These are phyloP conservation scores for Aphelenchoides besseyi DNA, from an alignment of 1,140 invertebrate species.

Conservation along the genomic window DNA sequence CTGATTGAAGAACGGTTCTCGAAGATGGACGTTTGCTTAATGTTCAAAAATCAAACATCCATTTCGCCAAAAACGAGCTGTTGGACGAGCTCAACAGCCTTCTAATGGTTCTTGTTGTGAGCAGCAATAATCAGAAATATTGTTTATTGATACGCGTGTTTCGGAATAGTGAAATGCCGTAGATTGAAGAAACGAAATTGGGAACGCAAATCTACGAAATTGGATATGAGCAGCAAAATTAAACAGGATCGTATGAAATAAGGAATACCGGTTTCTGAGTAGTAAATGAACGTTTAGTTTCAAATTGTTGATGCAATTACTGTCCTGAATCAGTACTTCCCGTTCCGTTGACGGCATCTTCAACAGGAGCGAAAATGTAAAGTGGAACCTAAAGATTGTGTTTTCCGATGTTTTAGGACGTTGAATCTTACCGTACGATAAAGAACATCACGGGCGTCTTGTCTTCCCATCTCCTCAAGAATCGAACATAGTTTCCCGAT, in stretches of 20 bases:
- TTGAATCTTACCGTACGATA: constrained; percentile 59
- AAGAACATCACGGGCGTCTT: constrained; percentile 66
- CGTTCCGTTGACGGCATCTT: constrained; percentile 5
- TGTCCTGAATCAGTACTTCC: not conserved
- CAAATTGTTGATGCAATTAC: no score
- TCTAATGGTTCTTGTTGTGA: no score
- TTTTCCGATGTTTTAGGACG: not conserved
- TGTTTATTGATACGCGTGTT: not conserved
- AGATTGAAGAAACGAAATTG: constrained; percentile 4
- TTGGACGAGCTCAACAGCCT: no score
- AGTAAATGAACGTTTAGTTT: no score
- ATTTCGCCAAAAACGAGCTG: no score
- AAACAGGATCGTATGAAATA: no score
- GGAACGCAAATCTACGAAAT: not conserved
- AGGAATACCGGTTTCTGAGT: not conserved
- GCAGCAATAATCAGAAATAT: not conserved
- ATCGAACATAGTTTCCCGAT: constrained; percentile 66
- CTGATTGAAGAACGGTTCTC: no score
- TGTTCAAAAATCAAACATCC: no score
- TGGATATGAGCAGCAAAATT: not conserved
- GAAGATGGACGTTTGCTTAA: no score
- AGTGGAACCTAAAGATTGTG: constrained; percentile 25
- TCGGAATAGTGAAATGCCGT: not conserved
- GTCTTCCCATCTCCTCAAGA: constrained; percentile 66
- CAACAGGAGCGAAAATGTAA: constrained; percentile 35